These are phyloP conservation scores for Drosophila quinaria DNA, from an alignment of 2,888 invertebrate genomes.

Conservation along the genomic window DNA sequence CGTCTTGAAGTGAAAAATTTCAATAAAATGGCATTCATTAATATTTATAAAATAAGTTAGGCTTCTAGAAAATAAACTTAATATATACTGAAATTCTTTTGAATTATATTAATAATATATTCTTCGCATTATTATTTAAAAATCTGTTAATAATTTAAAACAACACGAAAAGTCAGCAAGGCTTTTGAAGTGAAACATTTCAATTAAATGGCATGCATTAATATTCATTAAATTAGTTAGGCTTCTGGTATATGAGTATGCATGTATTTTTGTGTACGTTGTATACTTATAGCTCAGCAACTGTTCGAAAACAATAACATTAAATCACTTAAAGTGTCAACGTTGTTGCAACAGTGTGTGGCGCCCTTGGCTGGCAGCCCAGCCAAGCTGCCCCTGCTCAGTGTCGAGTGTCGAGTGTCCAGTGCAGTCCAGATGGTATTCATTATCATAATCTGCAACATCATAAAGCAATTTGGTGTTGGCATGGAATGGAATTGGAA, in stretches of 20 bases:
- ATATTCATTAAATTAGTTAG: conserved; percentile 71
- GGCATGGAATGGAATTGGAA: not conserved
- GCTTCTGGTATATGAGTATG: conserved; percentile 12
- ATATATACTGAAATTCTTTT: not conserved
- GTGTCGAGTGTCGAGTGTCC: conserved; percentile 61
- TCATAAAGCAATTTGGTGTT: conserved; percentile 80
- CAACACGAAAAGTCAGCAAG: not conserved
- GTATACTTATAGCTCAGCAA: conserved; percentile 16
- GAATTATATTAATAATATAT: conserved; percentile 5
- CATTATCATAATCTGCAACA: conserved; percentile 84
- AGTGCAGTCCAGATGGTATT: conserved; percentile 81
- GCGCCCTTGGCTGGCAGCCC: conserved; percentile 49
- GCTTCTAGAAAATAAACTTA: no score
- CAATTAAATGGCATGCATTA: conserved; percentile 71
- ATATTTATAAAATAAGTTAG: no score
- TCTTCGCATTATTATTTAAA: not conserved
- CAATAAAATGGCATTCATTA: no score
- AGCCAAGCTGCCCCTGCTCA: conserved; percentile 26
- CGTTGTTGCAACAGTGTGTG: conserved; percentile 40
- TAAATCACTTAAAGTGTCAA: conserved; percentile 85
- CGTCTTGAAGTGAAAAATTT: no score
- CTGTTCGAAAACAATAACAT: conserved; percentile 80
- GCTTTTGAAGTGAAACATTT: conserved; percentile 53
- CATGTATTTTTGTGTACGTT: not conserved
- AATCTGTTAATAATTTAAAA: conserved; percentile 26